phyloP scores from a whole-genome alignment of 30 jellyfish, hydroid and myxozoan genomes.

The Pseudorhiza aurosa region DNA sequence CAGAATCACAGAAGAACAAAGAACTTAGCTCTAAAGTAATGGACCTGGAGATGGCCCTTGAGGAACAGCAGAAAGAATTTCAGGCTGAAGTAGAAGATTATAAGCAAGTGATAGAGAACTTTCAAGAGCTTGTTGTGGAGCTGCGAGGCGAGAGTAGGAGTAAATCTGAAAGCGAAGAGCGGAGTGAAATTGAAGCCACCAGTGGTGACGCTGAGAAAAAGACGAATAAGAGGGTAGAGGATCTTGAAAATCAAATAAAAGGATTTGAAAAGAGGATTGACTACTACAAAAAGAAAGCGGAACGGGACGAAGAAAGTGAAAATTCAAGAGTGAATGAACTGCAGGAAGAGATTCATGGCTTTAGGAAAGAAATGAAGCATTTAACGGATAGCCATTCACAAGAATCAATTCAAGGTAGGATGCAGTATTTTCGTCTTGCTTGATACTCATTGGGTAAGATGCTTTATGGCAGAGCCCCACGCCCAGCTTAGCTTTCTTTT shows the following conservation, averaged over 20 bases:
- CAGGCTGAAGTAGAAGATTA: constrained; percentile 65
- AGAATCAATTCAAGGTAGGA: constrained; percentile 55
- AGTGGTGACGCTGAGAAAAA: constrained; percentile 16
- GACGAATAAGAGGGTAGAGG: constrained; percentile 58
- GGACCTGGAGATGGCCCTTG: constrained; percentile 60
- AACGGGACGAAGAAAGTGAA: constrained; percentile 80
- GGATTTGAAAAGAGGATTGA: constrained; percentile 93
- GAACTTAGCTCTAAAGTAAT: constrained; percentile 71
- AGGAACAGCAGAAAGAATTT: constrained; percentile 70
- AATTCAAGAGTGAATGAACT: constrained; percentile 82
- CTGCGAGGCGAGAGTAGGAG: constrained; percentile 20
- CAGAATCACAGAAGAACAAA: constrained; percentile 82
- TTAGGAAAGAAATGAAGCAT: constrained; percentile 69
- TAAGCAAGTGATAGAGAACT: constrained; percentile 24
- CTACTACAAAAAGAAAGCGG: constrained; percentile 86
- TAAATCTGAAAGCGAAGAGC: not conserved
- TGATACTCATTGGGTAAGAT: constrained; percentile 22
- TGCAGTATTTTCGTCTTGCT: no score
- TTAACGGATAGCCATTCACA: constrained; percentile 41
- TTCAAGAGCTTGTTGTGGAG: constrained; percentile 63
- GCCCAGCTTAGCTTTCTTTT: no score
- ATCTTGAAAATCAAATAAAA: constrained; percentile 83
- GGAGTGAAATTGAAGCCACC: constrained; percentile 6
- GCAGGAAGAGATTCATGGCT: constrained; percentile 83
- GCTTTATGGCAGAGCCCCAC: constrained; percentile 7